A percentile compares a stretch with the other conserved stretches of the same genome.
Conservation (phyloP, 2,797 vertebrate species). For the Bradypus variegatus region DNA sequence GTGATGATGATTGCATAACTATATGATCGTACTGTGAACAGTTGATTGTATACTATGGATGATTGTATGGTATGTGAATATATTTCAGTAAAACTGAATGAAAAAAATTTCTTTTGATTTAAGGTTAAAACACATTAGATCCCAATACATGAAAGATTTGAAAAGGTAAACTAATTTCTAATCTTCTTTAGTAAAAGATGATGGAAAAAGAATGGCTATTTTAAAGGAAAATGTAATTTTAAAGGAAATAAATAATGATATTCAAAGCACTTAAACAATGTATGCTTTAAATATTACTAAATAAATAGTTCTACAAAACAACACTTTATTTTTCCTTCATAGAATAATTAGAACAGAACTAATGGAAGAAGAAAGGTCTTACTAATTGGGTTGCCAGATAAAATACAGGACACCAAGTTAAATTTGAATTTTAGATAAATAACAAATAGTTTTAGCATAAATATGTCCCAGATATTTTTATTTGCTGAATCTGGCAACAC, state of each 20-base stretch:
- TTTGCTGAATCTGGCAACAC: neutral
- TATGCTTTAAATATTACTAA: neutral
- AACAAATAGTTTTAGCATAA: neutral
- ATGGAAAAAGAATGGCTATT: neutral
- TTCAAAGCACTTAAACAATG: neutral
- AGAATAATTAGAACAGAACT: conserved; percentile 11
- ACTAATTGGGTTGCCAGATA: neutral
- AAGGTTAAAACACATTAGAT: conserved; percentile 7
- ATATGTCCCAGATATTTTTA: conserved; percentile 13
- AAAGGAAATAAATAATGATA: neutral
- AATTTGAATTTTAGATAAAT: conserved; percentile 28
- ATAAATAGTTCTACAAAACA: neutral
- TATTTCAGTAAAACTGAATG: neutral
- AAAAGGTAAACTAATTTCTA: conserved; percentile 3
- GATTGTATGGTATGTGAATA: too few species aligned
- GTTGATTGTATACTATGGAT: too few species aligned
- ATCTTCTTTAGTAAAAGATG: neutral
- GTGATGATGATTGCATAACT: too few species aligned
- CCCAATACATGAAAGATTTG: neutral
- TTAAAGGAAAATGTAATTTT: conserved; percentile 29
- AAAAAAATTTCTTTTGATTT: neutral
- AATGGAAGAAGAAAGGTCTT: neutral
- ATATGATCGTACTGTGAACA: too few species aligned
- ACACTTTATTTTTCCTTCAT: neutral
- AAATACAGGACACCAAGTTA: neutral